These are phyloP conservation scores for Rhopilema esculentum DNA, from an alignment of 30 jellyfish, hydroid and myxozoan genomes.

Conservation along the genomic window DNA sequence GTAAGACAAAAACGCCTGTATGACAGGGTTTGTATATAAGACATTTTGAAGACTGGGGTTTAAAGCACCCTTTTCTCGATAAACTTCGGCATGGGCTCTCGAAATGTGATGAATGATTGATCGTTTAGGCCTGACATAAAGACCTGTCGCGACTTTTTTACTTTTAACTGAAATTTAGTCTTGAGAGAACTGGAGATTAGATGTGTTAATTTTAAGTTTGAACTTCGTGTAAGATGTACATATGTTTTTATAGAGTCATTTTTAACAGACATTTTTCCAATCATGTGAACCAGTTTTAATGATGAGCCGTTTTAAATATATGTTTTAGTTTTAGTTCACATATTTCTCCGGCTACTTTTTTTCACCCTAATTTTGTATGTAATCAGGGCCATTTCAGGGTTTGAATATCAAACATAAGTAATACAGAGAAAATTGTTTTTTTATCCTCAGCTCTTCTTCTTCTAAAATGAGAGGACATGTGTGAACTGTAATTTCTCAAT, in stretches of 20 bases:
- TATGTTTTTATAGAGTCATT: conserved; percentile 47
- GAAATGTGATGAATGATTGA: neutral
- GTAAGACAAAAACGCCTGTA: too few species aligned
- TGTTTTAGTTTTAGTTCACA: neutral
- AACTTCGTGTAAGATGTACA: conserved; percentile 29
- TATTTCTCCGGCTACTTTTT: neutral
- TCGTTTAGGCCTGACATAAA: neutral
- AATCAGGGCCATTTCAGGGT: neutral
- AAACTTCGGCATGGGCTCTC: neutral
- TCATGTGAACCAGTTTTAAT: neutral
- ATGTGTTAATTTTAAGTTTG: neutral
- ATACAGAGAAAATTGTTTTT: neutral
- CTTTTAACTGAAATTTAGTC: too few species aligned
- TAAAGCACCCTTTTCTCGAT: too few species aligned
- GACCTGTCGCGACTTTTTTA: neutral
- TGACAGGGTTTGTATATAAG: too few species aligned
- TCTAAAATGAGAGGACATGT: too few species aligned
- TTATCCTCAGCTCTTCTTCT: neutral
- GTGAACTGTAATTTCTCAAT: too few species aligned
- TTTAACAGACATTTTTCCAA: conserved; percentile 5
- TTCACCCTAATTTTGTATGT: neutral
- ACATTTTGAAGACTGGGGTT: too few species aligned
- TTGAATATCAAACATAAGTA: neutral
- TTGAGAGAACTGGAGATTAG: neutral
- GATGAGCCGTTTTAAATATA: neutral